These are phyloP conservation scores for Ardeotis arabs DNA, from an alignment of 2,113 vertebrate genomes.

Conservation along the genomic window DNA sequence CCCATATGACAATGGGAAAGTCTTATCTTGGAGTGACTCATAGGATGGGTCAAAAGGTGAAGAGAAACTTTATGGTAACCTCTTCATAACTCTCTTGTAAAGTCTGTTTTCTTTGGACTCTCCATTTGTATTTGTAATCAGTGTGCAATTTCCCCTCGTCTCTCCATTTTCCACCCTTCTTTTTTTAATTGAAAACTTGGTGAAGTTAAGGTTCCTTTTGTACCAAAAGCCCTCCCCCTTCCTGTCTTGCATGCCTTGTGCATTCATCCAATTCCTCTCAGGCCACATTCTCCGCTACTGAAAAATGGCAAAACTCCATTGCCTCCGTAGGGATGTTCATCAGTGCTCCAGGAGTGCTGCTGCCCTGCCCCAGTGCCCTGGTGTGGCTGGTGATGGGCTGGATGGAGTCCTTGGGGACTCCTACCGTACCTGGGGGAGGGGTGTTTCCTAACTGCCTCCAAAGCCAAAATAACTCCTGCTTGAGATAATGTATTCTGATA, in stretches of 20 bases:
- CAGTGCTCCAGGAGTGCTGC: neutral
- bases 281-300: neutral
- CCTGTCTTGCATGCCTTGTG: neutral
- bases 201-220: neutral
- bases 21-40: conserved; percentile 64
- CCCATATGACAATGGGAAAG: neutral
- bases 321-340: neutral
- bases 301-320: neutral
- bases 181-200: neutral
- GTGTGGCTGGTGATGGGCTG: neutral
- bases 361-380: neutral
- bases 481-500: neutral
- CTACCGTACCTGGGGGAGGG: neutral
- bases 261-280: neutral
- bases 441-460: neutral
- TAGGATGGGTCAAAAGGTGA: neutral
- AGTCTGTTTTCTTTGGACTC: neutral
- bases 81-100: neutral
- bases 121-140: neutral
- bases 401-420: neutral
- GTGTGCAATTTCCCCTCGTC: conserved; percentile 45
- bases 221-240: neutral
- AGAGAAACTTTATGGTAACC: neutral
- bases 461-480: neutral
- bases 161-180: neutral